Base-by-base conservation (phyloP, 2,888 invertebrate species). In the Seira ritae region DNA sequence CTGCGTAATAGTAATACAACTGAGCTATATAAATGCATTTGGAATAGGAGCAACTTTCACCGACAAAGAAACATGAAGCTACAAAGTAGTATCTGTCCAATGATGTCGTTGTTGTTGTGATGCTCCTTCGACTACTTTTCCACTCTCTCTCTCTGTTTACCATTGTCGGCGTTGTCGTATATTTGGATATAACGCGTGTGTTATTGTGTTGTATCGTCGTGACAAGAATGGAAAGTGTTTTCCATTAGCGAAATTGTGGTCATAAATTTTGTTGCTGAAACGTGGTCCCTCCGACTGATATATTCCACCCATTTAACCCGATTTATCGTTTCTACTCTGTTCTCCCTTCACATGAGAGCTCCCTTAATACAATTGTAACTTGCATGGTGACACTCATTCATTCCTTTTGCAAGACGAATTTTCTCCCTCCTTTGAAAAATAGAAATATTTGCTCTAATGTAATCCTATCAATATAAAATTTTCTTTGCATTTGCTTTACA, bases 151-250 rank as follows among this genome's bases (percentile, higher is more conserved):
- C 22, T 31, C 31, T 68, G 68, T 80, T 50, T 80, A 24, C 15
- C 24, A 66, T 24, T 66, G 24, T 65, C 23, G 22, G 46, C 67
- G 68, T 60, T 80, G 72, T 76, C 68, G 68, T 67, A 67, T 68
- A 37, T 68, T 31, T 76, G 84, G 86, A 73, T 88, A 74, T 83
- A 87, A 87, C 87, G 89, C 85, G 84, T 85, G 83, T 87, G 88
- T 87, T 88, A 88, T 89, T 89, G 89, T 89, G 87, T 89, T 89
- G 89, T 88, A 86, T 86, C 87, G 87, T 87, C 89, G 88, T 89
- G 89, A 88, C 87, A 89, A 87, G 89, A 89, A 89, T 89, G 86
- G 89, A 87, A 88, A 88, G 87, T 88, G 87, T 89, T 88, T 89
- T 87, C 89, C 88, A 88, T 89, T 88, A 88, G 87, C 87, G 87